These are phyloP conservation scores for Emys orbicularis DNA, from an alignment of 2,797 vertebrate species.

Conservation along the genomic window DNA sequence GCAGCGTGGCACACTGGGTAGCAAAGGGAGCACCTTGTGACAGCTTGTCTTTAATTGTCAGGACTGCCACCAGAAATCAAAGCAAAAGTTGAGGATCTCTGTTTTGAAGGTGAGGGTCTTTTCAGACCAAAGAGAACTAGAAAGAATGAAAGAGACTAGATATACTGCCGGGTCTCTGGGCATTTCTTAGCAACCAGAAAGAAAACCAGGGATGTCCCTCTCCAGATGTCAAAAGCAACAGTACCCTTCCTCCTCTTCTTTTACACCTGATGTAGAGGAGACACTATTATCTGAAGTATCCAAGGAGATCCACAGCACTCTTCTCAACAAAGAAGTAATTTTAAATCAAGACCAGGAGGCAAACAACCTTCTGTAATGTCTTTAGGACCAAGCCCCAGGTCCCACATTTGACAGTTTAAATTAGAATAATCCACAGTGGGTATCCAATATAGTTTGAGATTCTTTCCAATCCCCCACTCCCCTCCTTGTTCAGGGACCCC, in stretches of 20 bases:
- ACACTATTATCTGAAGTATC: background rate
- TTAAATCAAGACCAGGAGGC: background rate
- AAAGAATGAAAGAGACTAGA: too few relatives aligned
- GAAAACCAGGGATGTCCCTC: too few relatives aligned
- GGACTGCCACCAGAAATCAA: background rate
- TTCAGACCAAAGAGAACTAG: too few relatives aligned
- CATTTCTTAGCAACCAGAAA: too few relatives aligned
- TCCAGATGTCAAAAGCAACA: too few relatives aligned
- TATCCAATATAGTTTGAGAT: too few relatives aligned
- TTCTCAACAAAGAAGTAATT: background rate
- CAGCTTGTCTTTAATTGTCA: background rate
- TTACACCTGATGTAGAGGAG: background rate
- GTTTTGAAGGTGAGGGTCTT: background rate
- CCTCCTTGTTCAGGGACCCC: too few relatives aligned
- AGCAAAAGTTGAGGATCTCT: background rate
- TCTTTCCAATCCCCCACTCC: too few relatives aligned
- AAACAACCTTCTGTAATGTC: background rate
- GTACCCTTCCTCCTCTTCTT: background rate
- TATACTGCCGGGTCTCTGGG: too few relatives aligned
- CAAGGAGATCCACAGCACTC: background rate
- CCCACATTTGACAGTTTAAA: background rate
- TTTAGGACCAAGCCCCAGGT: background rate
- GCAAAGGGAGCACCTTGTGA: background rate
- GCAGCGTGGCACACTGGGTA: background rate
- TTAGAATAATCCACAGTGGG: too few relatives aligned